Base-by-base conservation (phyloP, 30 jellyfish, hydroid and myxozoan genomes). In the Aurelia sp. region DNA sequence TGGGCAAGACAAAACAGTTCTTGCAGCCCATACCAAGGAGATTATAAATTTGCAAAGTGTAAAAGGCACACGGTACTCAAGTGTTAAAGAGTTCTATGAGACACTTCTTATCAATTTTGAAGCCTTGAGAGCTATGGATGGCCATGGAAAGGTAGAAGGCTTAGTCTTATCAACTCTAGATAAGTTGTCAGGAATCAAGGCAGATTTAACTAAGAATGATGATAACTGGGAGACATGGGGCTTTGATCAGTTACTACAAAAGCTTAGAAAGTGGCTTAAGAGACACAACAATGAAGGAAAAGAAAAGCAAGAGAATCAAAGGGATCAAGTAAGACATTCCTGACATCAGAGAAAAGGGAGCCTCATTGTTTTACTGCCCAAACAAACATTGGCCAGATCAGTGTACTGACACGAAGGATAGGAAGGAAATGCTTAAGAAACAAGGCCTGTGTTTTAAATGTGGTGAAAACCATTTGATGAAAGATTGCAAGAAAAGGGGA, bases 311-410 rank as follows among this genome's bases (percentile, higher is more conserved):
- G 84, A 73, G 84, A 73, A 35, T 69, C 17, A 0, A 69, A 35
- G 13, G 63, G 60, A 20, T 17, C 80, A 69, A 69, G 80, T n/a
- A n/a, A 50, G 71, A 23, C 84, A 55, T 76, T 58, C 33, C n/a
- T 23, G 66, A 33, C 87, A 19, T 16, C 73, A 22, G 91, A 51
- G 35, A 66, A 52, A 35, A 63, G 71, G 41, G 84, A 73, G 21
- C 92, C 92, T 20, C 57, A 76, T 27, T 67, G 91, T 70, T 81
- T 57, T 53, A 66, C 73, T 81, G 86, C 41, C 84, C 91, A 70
- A 83, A 53, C 40, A 81, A 70, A 65, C 91, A 81, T 75, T 81
- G 91, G 92, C 92, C 87, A 27, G 92, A 83, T 60, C 50, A 72
- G 40, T 61, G 92, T 60, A 37, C 17, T 31, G 87, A 60, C 44